These are phyloP conservation scores for fruit fly (Drosophila melanogaster) DNA, from an alignment of 1,140 invertebrate species.

Conservation along the genomic window Release_6_plus_ISO1_MT NC_004354.4:3322501-3323000, in stretches of 20 bases:
- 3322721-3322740: not conserved
- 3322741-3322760: conserved; percentile 42
- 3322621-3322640: conserved; percentile 41
- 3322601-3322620: not conserved
- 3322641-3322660: conserved; percentile 26
- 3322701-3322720: too few species aligned
- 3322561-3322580: conserved; percentile 46
- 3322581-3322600: conserved; percentile 43
- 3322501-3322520: conserved; percentile 12
- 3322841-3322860: conserved; percentile 2
- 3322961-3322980: conserved; percentile 32
- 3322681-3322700: conserved; percentile 5
- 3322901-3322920: conserved; percentile 23
- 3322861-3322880: conserved; percentile 30
- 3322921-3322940: not conserved
- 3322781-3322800: conserved; percentile 16
- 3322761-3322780: conserved; percentile 44
- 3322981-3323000: conserved; percentile 53
- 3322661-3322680: not conserved
- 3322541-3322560: conserved; percentile 8
- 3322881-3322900: conserved; percentile 67
- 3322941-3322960: not conserved
- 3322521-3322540: conserved; percentile 13
- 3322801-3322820: conserved; percentile 21
- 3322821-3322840: conserved; percentile 38